Evolutionary conservation across 1,140 invertebrate species (phyloP).

Genomic region (Maniola jurtina): DNA sequence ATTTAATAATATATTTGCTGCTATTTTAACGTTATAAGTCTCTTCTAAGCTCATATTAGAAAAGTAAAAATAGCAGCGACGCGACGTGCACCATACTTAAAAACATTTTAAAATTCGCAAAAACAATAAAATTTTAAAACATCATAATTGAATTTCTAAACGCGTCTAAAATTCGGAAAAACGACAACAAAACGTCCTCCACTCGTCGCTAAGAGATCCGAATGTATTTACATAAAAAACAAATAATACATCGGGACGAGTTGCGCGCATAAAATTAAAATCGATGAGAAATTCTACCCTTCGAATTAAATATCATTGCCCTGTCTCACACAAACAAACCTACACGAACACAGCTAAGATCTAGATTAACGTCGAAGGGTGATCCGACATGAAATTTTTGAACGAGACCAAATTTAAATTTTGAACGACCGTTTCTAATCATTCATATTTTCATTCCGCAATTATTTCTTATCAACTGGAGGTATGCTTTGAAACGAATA

Average conservation of each 20-base stretch:
- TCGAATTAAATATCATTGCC: conserved; percentile 76
- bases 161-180: conserved; percentile 38
- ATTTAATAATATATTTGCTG: too few species aligned
- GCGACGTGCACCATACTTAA: not conserved
- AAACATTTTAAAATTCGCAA: conserved; percentile 1
- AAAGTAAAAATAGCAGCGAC: not conserved
- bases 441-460: conserved; percentile 11
- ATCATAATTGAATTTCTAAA: conserved; percentile 39
- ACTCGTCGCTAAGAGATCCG: conserved; percentile 63
- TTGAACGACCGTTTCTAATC: conserved; percentile 1
- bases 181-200: conserved; percentile 56
- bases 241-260: conserved; percentile 71
- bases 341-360: conserved; percentile 52
- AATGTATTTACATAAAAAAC: conserved; percentile 76
- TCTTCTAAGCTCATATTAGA: not conserved
- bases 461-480: conserved; percentile 18
- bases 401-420: conserved; percentile 21
- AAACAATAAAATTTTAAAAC: conserved; percentile 13
- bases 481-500: conserved; percentile 8
- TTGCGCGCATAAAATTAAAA: conserved; percentile 77
- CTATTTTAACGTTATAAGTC: too few species aligned
- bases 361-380: conserved; percentile 57
- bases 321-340: conserved; percentile 51
- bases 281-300: conserved; percentile 74
- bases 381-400: conserved; percentile 28